Evolutionary conservation across 2,888 invertebrate species (phyloP).

Genomic region (Drosophila emarginata): DNA sequence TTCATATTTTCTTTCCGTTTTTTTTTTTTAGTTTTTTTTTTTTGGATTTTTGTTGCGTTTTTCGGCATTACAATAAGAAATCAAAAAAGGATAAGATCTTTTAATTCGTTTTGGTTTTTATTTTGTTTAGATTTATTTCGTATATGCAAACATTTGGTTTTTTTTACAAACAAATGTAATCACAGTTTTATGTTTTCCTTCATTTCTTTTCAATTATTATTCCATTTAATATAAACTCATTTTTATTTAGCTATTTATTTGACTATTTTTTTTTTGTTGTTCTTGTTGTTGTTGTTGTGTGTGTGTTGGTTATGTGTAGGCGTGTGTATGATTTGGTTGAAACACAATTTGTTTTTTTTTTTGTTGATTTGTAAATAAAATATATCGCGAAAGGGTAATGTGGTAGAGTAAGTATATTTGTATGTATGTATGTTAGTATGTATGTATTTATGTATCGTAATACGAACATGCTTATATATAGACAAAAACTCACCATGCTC

Average conservation of each 20-base stretch:
- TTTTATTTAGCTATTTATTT: constrained; percentile 75
- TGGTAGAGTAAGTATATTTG: constrained; percentile 34
- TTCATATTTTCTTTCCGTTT: neutral
- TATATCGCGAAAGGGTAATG: constrained; percentile 33
- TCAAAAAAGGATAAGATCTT: constrained; percentile 56
- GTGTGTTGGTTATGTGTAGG: constrained; percentile 33
- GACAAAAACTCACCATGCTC: constrained; percentile 71
- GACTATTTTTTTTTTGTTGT: constrained; percentile 53
- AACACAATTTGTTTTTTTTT: constrained; percentile 13
- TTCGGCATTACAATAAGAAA: constrained; percentile 51
- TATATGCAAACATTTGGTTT: constrained; percentile 64
- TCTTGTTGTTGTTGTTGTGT: constrained; percentile 43
- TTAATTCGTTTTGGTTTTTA: constrained; percentile 34
- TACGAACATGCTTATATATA: constrained; percentile 61
- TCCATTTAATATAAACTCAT: constrained; percentile 64
- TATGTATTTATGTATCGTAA: constrained; percentile 10
- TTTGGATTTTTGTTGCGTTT: constrained; percentile 23
- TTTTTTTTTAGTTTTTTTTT: constrained; percentile 32
- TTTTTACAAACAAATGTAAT: constrained; percentile 74
- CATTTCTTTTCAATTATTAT: constrained; percentile 44
- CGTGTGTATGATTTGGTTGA: constrained; percentile 27
- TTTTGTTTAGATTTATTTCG: constrained; percentile 47
- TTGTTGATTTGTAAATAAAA: constrained; percentile 25
- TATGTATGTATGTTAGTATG: neutral
- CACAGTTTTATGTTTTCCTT: constrained; percentile 78